Base-by-base conservation (phyloP, 2,113 vertebrate genomes). In the Nicator chloris region DNA sequence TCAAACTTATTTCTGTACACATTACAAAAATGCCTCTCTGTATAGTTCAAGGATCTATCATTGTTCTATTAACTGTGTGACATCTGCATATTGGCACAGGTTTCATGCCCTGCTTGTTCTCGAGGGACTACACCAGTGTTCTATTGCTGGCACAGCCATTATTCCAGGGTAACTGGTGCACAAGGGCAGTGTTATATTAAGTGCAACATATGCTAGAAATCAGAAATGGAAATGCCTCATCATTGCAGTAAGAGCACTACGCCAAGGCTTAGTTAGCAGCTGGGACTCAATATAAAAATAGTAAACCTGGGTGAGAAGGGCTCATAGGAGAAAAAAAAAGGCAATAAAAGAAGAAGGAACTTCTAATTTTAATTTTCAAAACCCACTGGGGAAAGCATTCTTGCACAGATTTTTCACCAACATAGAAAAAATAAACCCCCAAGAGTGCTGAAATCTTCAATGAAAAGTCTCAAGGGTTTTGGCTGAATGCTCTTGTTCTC, bases 241-340 rank as follows among this genome's bases (percentile, higher is more conserved):
- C 95, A 93, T 33, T 89, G 89, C 88, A 92, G 78, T 69, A 65
- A 91, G 69, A 96, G 59, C 87, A 68, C 37, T 93, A 95, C 88
- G 95, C 96, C 95, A 95, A 97, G 91, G 76, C 93, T 95, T 88
- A 95, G 65, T 95, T 97, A 94, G 92, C 95, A 98, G 96, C 97
- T 96, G 95, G 83, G 84, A 93, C 56, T 72, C 84, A 95, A 86
- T 92, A 94, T 82, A 96, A 94, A 96, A 97, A 97, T 95, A 96
- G 94, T 89, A 95, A 94, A 93, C 90, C 88, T 95, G 92, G 63
- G 56, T 80, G 94, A 88, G 90, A 86, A 95, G 30, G 60, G 80
- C 86, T 95, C 51, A 60, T 22, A 65, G 50, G 80, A 87, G 59
- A 10, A 60, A 94, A 94, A 92, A 92, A 90, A 79, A 86, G 30